Percentiles rank a stretch among this genome's conserved stretches.
phyloP scores from a whole-genome alignment of 2,888 invertebrate genomes.

The Sarcophaga caerulescens region DNA sequence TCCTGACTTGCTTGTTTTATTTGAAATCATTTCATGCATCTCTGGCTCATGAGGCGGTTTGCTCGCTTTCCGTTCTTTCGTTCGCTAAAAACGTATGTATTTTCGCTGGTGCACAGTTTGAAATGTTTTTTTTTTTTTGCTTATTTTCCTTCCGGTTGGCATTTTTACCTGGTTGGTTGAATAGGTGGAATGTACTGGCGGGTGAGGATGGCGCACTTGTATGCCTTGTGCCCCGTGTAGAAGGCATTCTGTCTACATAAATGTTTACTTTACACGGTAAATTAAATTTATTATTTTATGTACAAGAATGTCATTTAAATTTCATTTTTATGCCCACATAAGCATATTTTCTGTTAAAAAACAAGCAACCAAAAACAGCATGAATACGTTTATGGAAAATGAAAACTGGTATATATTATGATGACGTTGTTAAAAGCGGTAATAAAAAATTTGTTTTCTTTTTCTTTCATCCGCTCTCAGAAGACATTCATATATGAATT shows the following conservation, averaged over 20 bases:
- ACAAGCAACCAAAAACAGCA: background rate
- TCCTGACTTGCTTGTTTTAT: background rate
- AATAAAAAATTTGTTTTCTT: background rate
- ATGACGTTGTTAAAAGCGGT: slow-evolving; percentile 18
- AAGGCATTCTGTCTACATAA: background rate
- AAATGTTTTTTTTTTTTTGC: background rate
- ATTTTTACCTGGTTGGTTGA: background rate
- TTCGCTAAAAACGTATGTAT: background rate
- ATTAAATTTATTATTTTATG: slow-evolving; percentile 41
- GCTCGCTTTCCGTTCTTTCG: background rate
- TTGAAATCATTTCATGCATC: background rate
- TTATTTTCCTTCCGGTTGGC: background rate
- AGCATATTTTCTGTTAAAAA: slow-evolving; percentile 6
- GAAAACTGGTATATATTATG: background rate
- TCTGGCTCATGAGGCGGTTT: background rate
- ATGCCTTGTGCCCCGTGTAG: background rate
- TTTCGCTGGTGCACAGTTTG: background rate
- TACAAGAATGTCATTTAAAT: slow-evolving; percentile 23
- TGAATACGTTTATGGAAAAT: background rate
- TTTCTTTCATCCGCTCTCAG: no score
- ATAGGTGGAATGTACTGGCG: background rate
- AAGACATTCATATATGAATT: no score
- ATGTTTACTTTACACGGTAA: slow-evolving; percentile 40
- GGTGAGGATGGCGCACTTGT: background rate
- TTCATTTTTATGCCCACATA: background rate